Evolutionary conservation across 2,797 vertebrate species (phyloP), one percentile per base, ranked within the genome.

Genomic region (Falco novaeseelandiae): DNA sequence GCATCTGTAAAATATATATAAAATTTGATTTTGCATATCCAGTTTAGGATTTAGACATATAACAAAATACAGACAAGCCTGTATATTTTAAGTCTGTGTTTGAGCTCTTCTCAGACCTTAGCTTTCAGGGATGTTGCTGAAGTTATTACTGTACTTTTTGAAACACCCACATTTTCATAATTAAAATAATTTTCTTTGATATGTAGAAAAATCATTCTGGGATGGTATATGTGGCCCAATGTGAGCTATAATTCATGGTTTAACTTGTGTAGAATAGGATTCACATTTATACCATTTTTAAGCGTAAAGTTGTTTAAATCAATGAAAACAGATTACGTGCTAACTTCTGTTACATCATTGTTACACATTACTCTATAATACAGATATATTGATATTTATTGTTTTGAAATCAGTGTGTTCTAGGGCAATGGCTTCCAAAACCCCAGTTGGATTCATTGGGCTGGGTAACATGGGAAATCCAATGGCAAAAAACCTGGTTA

Each of bases 381-480:
- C 34, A 83, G 55, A 69, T 69, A 54, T 79, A 84, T 71, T 97
- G 49, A 98, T 96, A 72, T 57, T 69, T 95, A 82, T 94, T 96
- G 42, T 97, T 96, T 98, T 97, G 71, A 95, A 97, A 97, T 87
- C 93, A 99, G 99, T 99, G 88, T 99, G 98, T 98, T 98, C 98
- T 88, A 99, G 99, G 98, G 98, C 98, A 73, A 98, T 99, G 99
- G 99, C 99, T 97, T 99, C 99, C 70, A 99, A 99, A 98, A 99
- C 99, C 69, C 98, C 98, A 46, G 99, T 99, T 97, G 99, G 99
- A 96, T 99, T 99, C 93, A 83, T 99, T 97, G 99, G 99, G 58
- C 97, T 99, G 97, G 99, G 99, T 82, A 99, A 99, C 95, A 99
- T 99, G 99, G 99, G 99, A 93, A 99, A 99, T 97, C 99, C 99